Conservation (phyloP, 2,888 invertebrate genomes). For the Ommatoiulus sabulosus region DNA sequence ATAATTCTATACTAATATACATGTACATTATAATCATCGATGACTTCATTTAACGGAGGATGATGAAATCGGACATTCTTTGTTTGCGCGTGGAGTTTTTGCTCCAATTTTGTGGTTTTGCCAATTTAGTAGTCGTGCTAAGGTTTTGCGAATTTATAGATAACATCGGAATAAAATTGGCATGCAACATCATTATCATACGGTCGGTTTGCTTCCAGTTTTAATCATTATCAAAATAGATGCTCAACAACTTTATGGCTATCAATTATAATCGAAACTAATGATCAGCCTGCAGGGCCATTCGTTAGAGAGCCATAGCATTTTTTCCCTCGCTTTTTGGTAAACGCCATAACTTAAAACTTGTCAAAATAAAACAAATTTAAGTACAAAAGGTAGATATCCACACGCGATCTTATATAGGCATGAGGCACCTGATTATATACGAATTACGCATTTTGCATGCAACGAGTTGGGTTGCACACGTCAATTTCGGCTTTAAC, state of each 20-base stretch:
- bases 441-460: constrained; percentile 38
- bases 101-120: too few species aligned
- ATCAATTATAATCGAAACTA: constrained; percentile 23
- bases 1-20: too few species aligned
- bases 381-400: constrained; percentile 4
- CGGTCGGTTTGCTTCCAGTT: not conserved
- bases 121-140: not conserved
- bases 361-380: constrained; percentile 40
- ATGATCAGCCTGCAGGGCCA: not conserved
- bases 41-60: not conserved
- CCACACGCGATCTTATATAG: not conserved
- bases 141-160: not conserved
- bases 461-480: not conserved
- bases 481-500: constrained; percentile 11
- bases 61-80: not conserved
- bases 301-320: not conserved
- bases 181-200: not conserved
- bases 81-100: not conserved
- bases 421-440: not conserved
- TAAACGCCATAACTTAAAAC: not conserved
- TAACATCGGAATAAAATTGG: constrained; percentile 6
- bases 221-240: constrained; percentile 12
- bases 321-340: not conserved
- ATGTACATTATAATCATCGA: too few species aligned
- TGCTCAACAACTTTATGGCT: not conserved